Conservation (phyloP, 2,888 invertebrate species). For the Lamellibrachia columna region DNA sequence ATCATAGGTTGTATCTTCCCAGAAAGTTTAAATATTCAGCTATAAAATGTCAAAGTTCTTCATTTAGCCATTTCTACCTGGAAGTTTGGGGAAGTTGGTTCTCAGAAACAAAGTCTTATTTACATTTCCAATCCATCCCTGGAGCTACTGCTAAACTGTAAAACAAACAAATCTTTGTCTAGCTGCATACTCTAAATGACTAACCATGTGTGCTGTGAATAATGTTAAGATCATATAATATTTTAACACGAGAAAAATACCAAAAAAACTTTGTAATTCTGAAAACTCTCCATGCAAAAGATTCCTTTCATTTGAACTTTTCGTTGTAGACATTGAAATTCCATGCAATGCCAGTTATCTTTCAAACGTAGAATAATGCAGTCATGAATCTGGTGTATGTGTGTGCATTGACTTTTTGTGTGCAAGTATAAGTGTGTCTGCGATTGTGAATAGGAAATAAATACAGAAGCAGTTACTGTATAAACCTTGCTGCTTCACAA, state of each 20-base stretch:
- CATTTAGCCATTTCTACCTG: background rate
- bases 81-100: background rate
- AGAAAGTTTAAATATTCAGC: background rate
- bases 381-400: background rate
- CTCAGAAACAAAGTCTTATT: background rate
- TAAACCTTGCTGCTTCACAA: background rate
- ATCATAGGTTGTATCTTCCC: background rate
- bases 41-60: background rate
- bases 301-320: background rate
- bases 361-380: background rate
- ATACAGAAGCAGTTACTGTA: background rate
- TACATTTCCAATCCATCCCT: background rate
- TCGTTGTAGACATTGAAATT: background rate
- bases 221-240: background rate
- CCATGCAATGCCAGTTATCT: background rate
- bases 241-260: background rate
- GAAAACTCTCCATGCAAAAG: background rate
- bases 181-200: background rate
- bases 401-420: background rate
- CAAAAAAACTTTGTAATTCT: background rate
- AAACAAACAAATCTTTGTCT: background rate
- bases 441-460: constrained; percentile 16
- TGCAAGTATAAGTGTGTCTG: background rate
- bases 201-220: background rate
- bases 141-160: background rate